Evolutionary conservation across 1,140 invertebrate genomes (phyloP).

Genomic region (Zaprionus gabonicus): DNA sequence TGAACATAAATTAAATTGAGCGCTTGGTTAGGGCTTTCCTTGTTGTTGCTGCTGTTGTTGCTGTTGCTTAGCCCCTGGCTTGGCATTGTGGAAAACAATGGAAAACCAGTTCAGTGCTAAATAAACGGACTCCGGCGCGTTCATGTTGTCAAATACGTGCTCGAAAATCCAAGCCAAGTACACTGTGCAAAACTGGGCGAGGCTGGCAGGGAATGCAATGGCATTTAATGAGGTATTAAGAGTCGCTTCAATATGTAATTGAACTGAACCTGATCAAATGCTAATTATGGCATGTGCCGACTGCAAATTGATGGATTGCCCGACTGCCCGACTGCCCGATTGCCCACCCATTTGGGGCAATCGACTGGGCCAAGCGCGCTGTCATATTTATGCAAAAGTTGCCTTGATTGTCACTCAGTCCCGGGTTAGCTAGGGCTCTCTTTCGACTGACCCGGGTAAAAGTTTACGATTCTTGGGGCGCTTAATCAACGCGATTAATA

Average conservation of each 20-base stretch:
- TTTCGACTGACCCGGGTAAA: conserved; percentile 5
- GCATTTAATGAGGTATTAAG: conserved; percentile 9
- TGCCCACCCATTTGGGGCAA: conserved; percentile 10
- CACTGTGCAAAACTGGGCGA: neutral
- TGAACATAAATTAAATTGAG: conserved; percentile 77
- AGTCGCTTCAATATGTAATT: conserved; percentile 21
- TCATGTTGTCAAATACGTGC: neutral
- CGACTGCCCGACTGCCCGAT: conserved; percentile 1
- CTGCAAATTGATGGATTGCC: conserved; percentile 15
- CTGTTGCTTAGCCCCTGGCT: conserved; percentile 37
- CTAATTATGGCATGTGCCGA: conserved; percentile 24
- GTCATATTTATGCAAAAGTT: conserved; percentile 15
- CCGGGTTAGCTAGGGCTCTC: neutral
- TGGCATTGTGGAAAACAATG: conserved; percentile 43
- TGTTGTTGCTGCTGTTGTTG: conserved; percentile 46
- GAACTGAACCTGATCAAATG: conserved; percentile 1
- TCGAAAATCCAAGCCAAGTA: neutral
- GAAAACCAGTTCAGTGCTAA: conserved; percentile 41
- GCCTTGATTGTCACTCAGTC: conserved; percentile 10
- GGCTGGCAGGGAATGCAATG: neutral
- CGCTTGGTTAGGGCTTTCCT: conserved; percentile 38
- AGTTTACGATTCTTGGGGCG: conserved; percentile 30
- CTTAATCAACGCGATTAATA: conserved; percentile 73
- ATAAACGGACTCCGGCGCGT: conserved; percentile 16
- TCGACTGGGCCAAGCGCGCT: too few relatives aligned